Base-by-base conservation (phyloP, 1,140 invertebrate genomes). In the Mizuhopecten yessoensis region DNA sequence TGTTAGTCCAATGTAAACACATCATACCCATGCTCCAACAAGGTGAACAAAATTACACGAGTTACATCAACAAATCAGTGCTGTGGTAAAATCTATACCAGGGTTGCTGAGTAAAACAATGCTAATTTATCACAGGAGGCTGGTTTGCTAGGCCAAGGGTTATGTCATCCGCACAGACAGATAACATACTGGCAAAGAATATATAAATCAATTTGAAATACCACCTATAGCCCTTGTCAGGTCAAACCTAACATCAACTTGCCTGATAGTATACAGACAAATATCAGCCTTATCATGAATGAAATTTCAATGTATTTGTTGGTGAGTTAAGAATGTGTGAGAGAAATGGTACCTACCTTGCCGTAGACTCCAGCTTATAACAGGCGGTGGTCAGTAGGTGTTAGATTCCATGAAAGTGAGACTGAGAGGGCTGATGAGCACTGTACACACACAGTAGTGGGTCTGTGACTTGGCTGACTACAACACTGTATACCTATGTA, bases 101-200 rank as follows among this genome's bases (percentile, higher is more conserved):
- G n/a, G 17, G n/a, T 75, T 75, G 57, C 57, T 75, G 57, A 75
- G 57, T 75, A 75, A 75, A 75, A 75, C 57, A 75, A 75, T 75
- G 57, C 57, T 75, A 75, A 75, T 75, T 75, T 75, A 75, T 75
- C 57, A 75, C 57, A 75, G 57, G 29, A 75, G 57, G 9, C n/a
- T 75, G 57, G 13, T 23, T 49, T 23, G 45, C 45, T 20, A 29
- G 57, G 57, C 57, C 57, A 75, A 49, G 45, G 45, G 45, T 49
- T 49, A 49, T 49, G 45, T 49, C n/a, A 75, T 75, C 57, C n/a
- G 5, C 13, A 29, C 57, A 75, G 57, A 75, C 57, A 75, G 57
- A 9, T 29, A 75, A 13, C n/a, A 29, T 29, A 75, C 23, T 29
- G 57, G 11, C 0, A 75, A 75, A 75, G 23, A 29, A n/a, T 75